Base-by-base conservation (phyloP, 1,140 invertebrate genomes). In the Pteromalus puparum region DNA sequence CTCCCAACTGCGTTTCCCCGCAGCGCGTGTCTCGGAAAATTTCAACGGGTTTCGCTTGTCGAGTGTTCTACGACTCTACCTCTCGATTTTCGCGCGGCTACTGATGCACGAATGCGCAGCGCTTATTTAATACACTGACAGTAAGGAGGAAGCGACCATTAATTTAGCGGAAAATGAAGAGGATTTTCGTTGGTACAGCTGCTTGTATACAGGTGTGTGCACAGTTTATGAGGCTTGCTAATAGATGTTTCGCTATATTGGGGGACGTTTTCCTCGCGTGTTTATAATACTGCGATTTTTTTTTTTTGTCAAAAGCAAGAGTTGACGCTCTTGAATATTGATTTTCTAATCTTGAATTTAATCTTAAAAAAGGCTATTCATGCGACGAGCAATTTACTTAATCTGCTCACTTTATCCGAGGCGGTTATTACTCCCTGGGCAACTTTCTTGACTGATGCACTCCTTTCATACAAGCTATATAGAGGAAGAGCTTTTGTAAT, bases 71-170 rank as follows among this genome's bases (percentile, higher is more conserved):
- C 68, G 30, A 73, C 70, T 28, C 13, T 15, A 48, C 80, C 38
- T 1, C 38, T 26, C 34, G 21, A 76, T 82, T 76, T 82, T 42
- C 81, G 9, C 18, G 2, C 18, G 0, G 5, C 42, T 46, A 4
- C 18, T 6, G 6, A n/a, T 61, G 21, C 6, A 61, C 24, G 28
- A 13, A 30, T n/a, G 24, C 53, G 38, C 1, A 42, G 53, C 46
- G 75, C 61, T 34, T 83, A 70, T 79, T 83, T 83, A 83, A 83
- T 79, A 48, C 67, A 53, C 68, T 65, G 42, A 18, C 61, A 10
- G 13, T 9, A 5, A 15, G 26, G 46, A 79, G 82, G 46, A 73
- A 65, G 68, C n/a, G 48, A 68, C 9, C 65, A 79, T 84, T 84
- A 79, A 84, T 74, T 79, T 79, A n/a, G 81, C 18, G 30, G 72